These are phyloP conservation scores for Mola mola DNA, from an alignment of 2,113 vertebrate genomes.

Conservation along the genomic window DNA sequence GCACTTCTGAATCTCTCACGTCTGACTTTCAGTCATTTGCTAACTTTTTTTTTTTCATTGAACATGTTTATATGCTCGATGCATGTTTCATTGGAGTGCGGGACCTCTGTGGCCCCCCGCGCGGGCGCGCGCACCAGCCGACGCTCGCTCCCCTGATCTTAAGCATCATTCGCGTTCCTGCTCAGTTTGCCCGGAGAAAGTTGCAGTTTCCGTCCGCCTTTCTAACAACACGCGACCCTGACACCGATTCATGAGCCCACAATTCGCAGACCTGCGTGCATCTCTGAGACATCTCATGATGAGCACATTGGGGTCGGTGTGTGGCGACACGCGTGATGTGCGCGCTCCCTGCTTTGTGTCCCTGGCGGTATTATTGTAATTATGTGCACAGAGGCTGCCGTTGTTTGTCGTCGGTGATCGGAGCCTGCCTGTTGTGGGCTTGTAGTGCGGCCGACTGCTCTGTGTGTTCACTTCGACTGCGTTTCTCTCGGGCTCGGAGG, in stretches of 20 bases:
- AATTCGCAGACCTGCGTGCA: too few species aligned
- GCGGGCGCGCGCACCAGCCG: too few species aligned
- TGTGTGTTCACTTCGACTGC: constrained; percentile 73
- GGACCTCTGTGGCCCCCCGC: not conserved
- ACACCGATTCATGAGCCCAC: not conserved
- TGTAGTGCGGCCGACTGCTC: constrained; percentile 71
- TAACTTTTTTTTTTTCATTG: too few species aligned
- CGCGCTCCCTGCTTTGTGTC: not conserved
- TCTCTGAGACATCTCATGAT: too few species aligned
- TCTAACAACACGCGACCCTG: not conserved
- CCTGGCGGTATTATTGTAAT: not conserved
- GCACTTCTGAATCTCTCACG: too few species aligned
- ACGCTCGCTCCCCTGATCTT: too few species aligned
- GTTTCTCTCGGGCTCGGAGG: constrained; percentile 82
- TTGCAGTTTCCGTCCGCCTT: too few species aligned
- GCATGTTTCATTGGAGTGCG: too few species aligned
- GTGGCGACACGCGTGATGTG: too few species aligned
- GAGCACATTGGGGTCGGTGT: constrained; percentile 1
- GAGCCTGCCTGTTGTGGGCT: constrained; percentile 66
- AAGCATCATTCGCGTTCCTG: too few species aligned
- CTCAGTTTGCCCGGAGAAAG: too few species aligned
- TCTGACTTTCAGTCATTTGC: too few species aligned
- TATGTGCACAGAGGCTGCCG: constrained; percentile 23
- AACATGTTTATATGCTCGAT: not conserved
- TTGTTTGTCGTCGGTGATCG: constrained; percentile 42